Base-by-base conservation (phyloP, 1,140 invertebrate genomes). In the Bathynomus jamesi region DNA sequence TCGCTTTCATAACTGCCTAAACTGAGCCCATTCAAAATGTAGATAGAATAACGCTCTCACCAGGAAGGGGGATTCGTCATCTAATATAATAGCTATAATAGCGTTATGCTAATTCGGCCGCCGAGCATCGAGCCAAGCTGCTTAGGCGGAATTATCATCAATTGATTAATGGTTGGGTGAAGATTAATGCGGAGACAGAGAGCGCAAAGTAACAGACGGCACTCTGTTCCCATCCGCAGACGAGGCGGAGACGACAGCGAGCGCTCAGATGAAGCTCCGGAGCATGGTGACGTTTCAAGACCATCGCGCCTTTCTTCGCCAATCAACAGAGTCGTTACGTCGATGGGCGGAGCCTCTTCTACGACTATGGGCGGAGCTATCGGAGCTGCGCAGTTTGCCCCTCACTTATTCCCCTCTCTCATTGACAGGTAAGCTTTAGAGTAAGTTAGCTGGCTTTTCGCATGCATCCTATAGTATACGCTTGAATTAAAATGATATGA, bases 401-500 rank as follows among this genome's bases (percentile, higher is more conserved):
- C 79, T 65, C 77, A 78, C 29, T 72, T 80, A 21, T 80, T 79
- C 65, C 78, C 78, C n/a, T 77, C 77, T 4, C 79, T 80, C 68
- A 77, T 75, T 46, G 79, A 80, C 62, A 76, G 78, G 79, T 80
- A 65, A 79, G 78, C 76, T n/a, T n/a, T n/a, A n/a, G n/a, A n/a
- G n/a, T n/a, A n/a, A n/a, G n/a, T n/a, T n/a, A n/a, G n/a, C n/a
- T n/a, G n/a, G n/a, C n/a, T n/a, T n/a, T n/a, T n/a, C n/a, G n/a
- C n/a, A n/a, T n/a, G n/a, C n/a, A n/a, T n/a, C n/a, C n/a, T n/a
- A n/a, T n/a, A n/a, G n/a, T n/a, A n/a, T n/a, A n/a, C n/a, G n/a
- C n/a, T n/a, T n/a, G n/a, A n/a, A n/a, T n/a, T n/a, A n/a, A n/a
- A n/a, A n/a, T n/a, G n/a, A n/a, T n/a, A n/a, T n/a, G n/a, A n/a